These are phyloP conservation scores for Antechinus flavipes DNA, from an alignment of 2,113 vertebrate species.

Conservation along the genomic window DNA sequence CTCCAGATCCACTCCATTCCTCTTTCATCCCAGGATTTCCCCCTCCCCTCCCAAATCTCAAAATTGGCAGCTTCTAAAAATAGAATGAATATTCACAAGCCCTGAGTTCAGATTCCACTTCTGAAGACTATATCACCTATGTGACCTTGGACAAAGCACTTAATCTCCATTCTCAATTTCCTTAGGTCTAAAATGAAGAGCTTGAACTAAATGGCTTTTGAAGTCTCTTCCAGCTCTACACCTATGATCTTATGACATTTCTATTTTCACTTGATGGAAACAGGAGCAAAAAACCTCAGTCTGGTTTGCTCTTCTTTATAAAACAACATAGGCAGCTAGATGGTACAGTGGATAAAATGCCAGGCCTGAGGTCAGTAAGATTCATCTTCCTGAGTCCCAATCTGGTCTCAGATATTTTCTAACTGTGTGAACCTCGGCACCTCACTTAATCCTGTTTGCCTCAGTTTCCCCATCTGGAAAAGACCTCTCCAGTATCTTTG, in stretches of 20 bases:
- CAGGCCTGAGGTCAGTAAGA: neutral
- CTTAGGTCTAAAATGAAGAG: neutral
- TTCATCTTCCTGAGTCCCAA: neutral
- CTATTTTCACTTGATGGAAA: slow-evolving; percentile 16
- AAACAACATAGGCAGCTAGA: neutral
- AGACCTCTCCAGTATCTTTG: neutral
- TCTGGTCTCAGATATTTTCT: neutral
- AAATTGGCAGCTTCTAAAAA: neutral
- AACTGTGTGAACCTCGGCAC: neutral
- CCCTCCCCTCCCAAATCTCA: neutral
- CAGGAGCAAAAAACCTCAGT: slow-evolving; percentile 2
- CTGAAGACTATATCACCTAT: neutral
- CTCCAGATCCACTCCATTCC: neutral
- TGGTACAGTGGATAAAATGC: neutral
- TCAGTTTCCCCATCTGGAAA: neutral
- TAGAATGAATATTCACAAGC: neutral
- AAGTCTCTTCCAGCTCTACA: neutral
- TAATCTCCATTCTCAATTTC: neutral
- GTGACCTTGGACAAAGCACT: neutral
- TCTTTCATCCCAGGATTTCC: neutral
- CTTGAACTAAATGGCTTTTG: neutral
- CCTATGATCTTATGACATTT: slow-evolving; percentile 7
- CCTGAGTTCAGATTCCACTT: neutral
- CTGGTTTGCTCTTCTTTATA: neutral
- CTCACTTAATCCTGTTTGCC: neutral